Evolutionary conservation across 2,888 invertebrate genomes (phyloP).

Genomic region (Philaethria dido): DNA sequence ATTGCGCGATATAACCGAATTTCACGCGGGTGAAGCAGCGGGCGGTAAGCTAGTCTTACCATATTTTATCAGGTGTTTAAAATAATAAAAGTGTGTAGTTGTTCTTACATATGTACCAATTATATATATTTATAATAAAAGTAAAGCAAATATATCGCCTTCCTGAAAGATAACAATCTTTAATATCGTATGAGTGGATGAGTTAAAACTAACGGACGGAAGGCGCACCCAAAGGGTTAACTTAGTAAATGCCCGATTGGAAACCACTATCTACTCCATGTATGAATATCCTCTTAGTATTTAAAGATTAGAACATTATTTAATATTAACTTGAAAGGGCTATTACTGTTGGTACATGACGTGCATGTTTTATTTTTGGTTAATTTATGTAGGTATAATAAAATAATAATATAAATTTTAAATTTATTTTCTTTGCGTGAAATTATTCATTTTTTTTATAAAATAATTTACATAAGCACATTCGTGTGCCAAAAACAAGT

Average conservation of each 20-base stretch:
- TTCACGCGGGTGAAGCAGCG: too few relatives aligned
- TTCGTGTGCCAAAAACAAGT: too few relatives aligned
- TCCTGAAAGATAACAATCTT: conserved; percentile 79
- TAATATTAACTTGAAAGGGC: background rate
- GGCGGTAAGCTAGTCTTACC: too few relatives aligned
- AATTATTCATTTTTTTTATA: too few relatives aligned
- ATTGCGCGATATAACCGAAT: too few relatives aligned
- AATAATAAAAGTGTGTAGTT: too few relatives aligned
- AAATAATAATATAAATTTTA: too few relatives aligned
- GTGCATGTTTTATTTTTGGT: background rate
- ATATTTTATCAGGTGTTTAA: background rate
- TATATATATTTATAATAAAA: conserved; percentile 69
- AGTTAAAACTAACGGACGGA: conserved; percentile 71
- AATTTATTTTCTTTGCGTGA: too few relatives aligned
- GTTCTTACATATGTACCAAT: conserved; percentile 31
- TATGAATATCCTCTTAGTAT: conserved; percentile 14
- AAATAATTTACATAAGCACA: too few relatives aligned
- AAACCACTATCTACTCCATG: conserved; percentile 14
- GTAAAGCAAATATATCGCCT: conserved; percentile 73
- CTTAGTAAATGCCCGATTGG: conserved; percentile 41
- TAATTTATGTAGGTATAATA: too few relatives aligned
- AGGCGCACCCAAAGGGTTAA: conserved; percentile 68
- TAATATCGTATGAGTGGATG: conserved; percentile 79
- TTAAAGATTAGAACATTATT: background rate
- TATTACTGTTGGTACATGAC: background rate